Evolutionary conservation across 1,140 invertebrate genomes (phyloP), one percentile per base, ranked within the genome.

Genomic region (Copidosoma floridanum): DNA sequence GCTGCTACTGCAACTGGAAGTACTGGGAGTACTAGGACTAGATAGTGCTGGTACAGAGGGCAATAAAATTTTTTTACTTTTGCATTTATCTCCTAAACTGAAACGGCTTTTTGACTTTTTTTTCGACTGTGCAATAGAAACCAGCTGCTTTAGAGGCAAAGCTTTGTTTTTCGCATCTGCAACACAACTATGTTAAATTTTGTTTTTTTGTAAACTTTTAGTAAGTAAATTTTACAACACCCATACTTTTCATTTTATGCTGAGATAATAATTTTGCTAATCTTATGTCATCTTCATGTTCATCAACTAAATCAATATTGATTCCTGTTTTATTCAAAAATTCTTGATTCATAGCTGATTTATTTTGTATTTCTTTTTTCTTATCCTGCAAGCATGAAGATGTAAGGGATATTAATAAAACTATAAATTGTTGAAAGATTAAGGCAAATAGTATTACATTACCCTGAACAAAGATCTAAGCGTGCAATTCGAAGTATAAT

Each of bases 401-500:
- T 48, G 20, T 32, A 32, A 54, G 18, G 38, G 67, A 58, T 41
- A 24, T 4, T 35, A 18, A 53, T 24, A 3, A n/a, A 37, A 27
- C 8, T 46, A 46, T 32, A 44, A 14, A 2, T 50, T 50, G 14
- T 16, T 12, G 18, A 48, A 8, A 48, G 14, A 27, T 7, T 3
- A 20, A 48, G n/a, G 3, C 7, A 48, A 48, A 2, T 29, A n/a
- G n/a, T n/a, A n/a, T n/a, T 21, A 23, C 20, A 1, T 80, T 85
- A 93, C 92, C 65, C 95, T 87, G 81, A 98, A 96, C 67, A 86
- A 84, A 47, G 88, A 84, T 61, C 95, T 82, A 12, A 96, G 78
- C 41, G 86, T 80, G 73, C 87, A 90, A 81, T 98, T 98, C 2
- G 93, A 88, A 61, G 86, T 84, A 75, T 95, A 98, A 77, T 93